Evolutionary conservation across 2,888 invertebrate genomes (phyloP), one percentile per base, ranked within the genome.

Genomic region (Onthophagus sagittarius): DNA sequence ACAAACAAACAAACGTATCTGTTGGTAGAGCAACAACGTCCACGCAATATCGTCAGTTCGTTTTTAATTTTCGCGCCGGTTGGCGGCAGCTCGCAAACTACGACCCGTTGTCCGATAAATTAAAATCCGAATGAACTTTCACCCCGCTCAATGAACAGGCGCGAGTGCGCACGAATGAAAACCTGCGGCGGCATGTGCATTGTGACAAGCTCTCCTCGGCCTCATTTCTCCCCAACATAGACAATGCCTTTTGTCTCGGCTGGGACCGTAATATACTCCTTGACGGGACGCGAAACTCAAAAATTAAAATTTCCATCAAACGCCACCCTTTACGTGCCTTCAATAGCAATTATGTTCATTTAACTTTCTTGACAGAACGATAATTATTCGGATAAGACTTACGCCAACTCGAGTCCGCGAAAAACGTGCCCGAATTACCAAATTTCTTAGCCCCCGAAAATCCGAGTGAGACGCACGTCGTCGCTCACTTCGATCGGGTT

Each of bases 311-410:
- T 53, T 53, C 39, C 39, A 53, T 11, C 39, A 53, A 53, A 53
- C 39, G 5, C 5, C 39, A 7, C 7, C 39, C 39, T 53, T 53
- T 53, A 53, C 39, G 39, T 53, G 39, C 39, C 39, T 23, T 67
- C 33, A 64, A 71, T 64, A 71, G 63, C 64, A 71, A 71, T 71
- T 71, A 33, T 64, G 63, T 71, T 71, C 71, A 71, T 64, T 71
- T 64, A 71, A 39, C 71, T 39, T 71, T 64, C 39, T 64, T 63
- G 64, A 64, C 64, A 64, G 63, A 64, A 64, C 64, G 71, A 71
- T 71, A 71, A 71, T 71, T 71, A 71, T 71, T 64, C 64, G 64
- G 71, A 71, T 71, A 71, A 71, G 71, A 71, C 71, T 71, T 63
- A 65, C 63, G 71, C 71, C 64, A 39, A 62, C 63, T 13, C 31